These are phyloP conservation scores for Elysia chlorotica DNA, from an alignment of 1,140 invertebrate species.

Conservation along the genomic window DNA sequence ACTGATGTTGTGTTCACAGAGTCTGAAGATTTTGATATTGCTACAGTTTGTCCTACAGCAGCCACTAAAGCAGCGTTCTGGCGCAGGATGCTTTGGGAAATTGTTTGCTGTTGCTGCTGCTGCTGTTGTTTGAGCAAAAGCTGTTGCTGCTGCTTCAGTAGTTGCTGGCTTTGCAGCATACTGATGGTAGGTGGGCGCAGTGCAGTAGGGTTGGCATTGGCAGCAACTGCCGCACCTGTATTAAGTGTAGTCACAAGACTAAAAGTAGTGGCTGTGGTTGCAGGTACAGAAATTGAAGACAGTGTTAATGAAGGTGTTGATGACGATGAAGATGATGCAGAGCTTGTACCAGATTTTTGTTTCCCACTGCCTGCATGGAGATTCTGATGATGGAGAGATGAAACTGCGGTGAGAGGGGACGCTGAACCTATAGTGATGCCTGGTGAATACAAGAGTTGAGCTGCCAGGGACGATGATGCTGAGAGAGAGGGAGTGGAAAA, in stretches of 20 bases:
- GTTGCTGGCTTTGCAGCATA: constrained; percentile 18
- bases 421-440: not conserved
- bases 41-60: constrained; percentile 19
- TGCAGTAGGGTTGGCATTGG: not conserved
- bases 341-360: constrained; percentile 16
- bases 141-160: too few relatives aligned
- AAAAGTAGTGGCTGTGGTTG: constrained; percentile 14
- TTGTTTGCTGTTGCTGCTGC: constrained; percentile 10
- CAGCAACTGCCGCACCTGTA: not conserved
- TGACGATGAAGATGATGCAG: too few relatives aligned
- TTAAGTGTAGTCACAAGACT: constrained; percentile 22
- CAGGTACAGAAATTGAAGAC: not conserved
- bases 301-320: too few relatives aligned
- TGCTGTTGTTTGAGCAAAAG: constrained; percentile 1
- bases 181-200: constrained; percentile 11
- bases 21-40: too few relatives aligned
- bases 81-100: constrained; percentile 17
- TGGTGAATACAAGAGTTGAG: constrained; percentile 15
- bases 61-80: constrained; percentile 22
- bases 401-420: not conserved
- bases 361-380: too few relatives aligned
- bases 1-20: not conserved
- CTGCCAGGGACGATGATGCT: constrained; percentile 21
- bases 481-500: too few relatives aligned
- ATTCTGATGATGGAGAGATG: too few relatives aligned